Percentiles rank a stretch among this genome's conserved stretches.
Conservation (phyloP, 2,888 invertebrate species). For the Dasysyrphus albostriatus region DNA sequence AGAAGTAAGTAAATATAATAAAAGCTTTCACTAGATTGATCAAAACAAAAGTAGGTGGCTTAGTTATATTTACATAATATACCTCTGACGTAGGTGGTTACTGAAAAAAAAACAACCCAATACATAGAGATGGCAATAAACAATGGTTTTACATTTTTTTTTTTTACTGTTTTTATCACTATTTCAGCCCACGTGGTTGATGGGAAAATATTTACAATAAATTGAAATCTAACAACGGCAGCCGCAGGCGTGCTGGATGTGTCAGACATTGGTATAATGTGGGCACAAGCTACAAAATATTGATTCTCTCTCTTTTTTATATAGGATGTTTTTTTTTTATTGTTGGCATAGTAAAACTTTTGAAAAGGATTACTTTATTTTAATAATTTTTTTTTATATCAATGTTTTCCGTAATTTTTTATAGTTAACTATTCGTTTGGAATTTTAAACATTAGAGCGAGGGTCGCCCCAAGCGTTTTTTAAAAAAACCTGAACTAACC, state of each 20-base stretch:
- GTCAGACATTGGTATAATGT: conserved; percentile 17
- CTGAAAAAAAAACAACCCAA: conserved; percentile 31
- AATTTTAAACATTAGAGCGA: too few species aligned
- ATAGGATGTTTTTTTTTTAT: conserved; percentile 9
- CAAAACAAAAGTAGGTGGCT: background rate
- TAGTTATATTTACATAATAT: conserved; percentile 29
- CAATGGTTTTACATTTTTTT: conserved; percentile 63
- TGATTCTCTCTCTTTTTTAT: background rate
- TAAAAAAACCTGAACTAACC: too few species aligned
- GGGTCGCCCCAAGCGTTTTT: too few species aligned
- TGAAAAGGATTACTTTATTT: background rate
- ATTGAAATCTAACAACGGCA: conserved; percentile 27
- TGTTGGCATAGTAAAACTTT: background rate
- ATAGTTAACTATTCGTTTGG: too few species aligned
- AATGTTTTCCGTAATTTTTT: too few species aligned
- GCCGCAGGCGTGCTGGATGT: conserved; percentile 1
- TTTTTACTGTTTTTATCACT: conserved; percentile 35
- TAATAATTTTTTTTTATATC: too few species aligned
- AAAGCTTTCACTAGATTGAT: background rate
- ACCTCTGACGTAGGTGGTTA: conserved; percentile 24
- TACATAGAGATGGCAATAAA: conserved; percentile 68
- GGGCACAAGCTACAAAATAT: conserved; percentile 41
- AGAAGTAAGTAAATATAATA: background rate
- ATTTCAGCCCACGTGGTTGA: conserved; percentile 57
- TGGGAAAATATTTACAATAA: conserved; percentile 56